These are phyloP conservation scores for Laspeyria flexula DNA, from an alignment of 2,888 invertebrate genomes.

Conservation along the genomic window DNA sequence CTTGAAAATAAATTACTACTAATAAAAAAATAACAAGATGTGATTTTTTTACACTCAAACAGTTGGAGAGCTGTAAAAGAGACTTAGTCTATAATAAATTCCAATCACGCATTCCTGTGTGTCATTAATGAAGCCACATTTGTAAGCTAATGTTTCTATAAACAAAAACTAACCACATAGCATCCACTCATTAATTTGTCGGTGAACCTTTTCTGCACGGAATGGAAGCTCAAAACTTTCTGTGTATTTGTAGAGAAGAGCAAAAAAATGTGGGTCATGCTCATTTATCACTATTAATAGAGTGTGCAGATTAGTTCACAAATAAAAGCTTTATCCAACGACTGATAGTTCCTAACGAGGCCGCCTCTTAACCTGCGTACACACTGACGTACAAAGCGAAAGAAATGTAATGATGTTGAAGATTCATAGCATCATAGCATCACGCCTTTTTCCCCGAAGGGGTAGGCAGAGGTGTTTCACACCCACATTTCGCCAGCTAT, in stretches of 20 bases:
- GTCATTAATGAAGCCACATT: too few relatives aligned
- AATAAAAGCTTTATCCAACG: constrained; percentile 53
- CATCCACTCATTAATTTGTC: neutral
- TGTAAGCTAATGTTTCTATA: neutral
- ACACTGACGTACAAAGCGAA: constrained; percentile 16
- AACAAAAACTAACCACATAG: too few relatives aligned
- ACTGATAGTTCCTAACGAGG: constrained; percentile 62
- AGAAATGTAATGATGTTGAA: neutral
- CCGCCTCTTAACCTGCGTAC: constrained; percentile 31
- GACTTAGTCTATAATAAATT: too few relatives aligned
- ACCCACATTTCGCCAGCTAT: too few relatives aligned
- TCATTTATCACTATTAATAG: constrained; percentile 61
- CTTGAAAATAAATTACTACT: too few relatives aligned
- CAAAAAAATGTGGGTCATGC: constrained; percentile 25
- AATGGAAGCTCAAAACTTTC: constrained; percentile 18
- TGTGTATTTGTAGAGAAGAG: constrained; percentile 9
- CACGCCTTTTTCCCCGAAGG: too few relatives aligned
- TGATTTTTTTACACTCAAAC: too few relatives aligned
- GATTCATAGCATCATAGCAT: too few relatives aligned
- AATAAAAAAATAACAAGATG: too few relatives aligned
- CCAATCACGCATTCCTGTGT: too few relatives aligned
- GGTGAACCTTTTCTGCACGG: neutral
- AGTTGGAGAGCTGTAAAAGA: too few relatives aligned
- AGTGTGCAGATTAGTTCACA: constrained; percentile 56
- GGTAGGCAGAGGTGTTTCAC: too few relatives aligned